Conservation (phyloP, 1,140 invertebrate genomes). For the Saccostrea glomerata region DNA sequence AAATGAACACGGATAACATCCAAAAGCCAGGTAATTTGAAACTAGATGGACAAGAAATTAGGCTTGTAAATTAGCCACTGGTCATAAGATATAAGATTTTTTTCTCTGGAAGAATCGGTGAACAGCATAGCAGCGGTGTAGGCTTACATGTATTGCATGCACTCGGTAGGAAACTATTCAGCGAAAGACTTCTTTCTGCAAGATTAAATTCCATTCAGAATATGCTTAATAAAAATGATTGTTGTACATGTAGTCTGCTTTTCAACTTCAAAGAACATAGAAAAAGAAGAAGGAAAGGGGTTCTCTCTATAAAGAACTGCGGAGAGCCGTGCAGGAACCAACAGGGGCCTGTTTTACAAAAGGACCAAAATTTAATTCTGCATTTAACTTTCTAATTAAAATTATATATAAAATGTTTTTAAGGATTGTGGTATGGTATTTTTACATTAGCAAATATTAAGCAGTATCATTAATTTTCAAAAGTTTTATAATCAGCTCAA, state of each 20-base stretch:
- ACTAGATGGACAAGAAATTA: neutral
- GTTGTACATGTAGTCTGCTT: neutral
- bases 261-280: neutral
- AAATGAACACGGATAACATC: too few relatives aligned
- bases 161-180: neutral
- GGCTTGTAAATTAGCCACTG: neutral
- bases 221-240: neutral
- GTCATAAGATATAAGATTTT: neutral
- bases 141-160: neutral
- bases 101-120: neutral
- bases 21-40: too few relatives aligned
- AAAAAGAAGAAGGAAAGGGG: neutral
- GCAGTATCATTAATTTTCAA: too few relatives aligned
- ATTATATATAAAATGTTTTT: too few relatives aligned
- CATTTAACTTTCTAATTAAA: too few relatives aligned
- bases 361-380: too few relatives aligned
- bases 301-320: neutral
- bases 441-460: too few relatives aligned
- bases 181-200: neutral
- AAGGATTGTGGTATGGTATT: too few relatives aligned
- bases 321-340: neutral
- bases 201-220: neutral
- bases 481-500: too few relatives aligned
- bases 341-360: too few relatives aligned
- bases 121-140: neutral